phyloP scores from a whole-genome alignment of 2,797 vertebrate genomes.

The Sus cebifrons region DNA sequence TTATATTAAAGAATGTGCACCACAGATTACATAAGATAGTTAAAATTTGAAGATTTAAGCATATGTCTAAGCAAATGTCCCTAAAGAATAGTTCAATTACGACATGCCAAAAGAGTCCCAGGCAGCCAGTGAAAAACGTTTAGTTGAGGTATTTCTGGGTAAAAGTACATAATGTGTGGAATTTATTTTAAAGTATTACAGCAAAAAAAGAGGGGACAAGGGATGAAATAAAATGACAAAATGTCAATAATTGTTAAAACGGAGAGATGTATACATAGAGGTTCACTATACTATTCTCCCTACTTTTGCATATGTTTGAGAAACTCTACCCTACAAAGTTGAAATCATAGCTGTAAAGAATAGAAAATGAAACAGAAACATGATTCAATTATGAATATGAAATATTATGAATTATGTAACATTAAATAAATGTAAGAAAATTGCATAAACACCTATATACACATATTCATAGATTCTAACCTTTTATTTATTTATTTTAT shows the following conservation, averaged over 20 bases:
- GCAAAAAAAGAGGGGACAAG: not conserved
- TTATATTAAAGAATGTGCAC: not conserved
- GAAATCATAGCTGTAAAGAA: constrained; percentile 10
- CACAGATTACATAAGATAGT: not conserved
- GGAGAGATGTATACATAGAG: not conserved
- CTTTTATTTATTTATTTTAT: not conserved
- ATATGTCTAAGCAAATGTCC: not conserved
- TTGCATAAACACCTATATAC: not conserved
- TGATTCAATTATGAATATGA: not conserved
- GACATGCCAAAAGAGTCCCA: not conserved
- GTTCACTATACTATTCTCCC: not conserved
- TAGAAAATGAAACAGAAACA: not conserved
- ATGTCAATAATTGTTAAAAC: not conserved
- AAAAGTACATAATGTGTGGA: not conserved
- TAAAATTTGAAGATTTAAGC: not conserved
- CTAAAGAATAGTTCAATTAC: too few relatives aligned
- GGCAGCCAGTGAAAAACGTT: not conserved
- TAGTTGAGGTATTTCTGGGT: not conserved
- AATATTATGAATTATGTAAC: not conserved
- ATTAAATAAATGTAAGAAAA: constrained; percentile 9
- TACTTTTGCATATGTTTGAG: not conserved
- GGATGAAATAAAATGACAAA: not conserved
- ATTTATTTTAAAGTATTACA: not conserved
- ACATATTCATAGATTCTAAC: not conserved
- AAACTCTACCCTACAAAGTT: not conserved